Conservation (phyloP, 2,797 vertebrate species). For the Artibeus jamaicensis region DNA sequence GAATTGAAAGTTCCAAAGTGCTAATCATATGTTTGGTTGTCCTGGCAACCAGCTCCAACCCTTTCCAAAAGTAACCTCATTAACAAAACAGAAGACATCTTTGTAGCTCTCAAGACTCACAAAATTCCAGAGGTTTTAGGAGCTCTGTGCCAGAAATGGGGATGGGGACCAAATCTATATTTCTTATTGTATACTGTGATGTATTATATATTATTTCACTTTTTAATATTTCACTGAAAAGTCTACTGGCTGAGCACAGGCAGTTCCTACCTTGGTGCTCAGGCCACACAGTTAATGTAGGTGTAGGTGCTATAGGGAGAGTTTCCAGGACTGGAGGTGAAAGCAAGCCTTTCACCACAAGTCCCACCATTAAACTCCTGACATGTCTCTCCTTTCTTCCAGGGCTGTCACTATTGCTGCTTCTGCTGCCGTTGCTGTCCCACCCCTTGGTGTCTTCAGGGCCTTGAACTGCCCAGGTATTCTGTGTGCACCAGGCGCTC, state of each 20-base stretch:
- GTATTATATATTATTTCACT: not conserved
- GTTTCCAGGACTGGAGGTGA: not conserved
- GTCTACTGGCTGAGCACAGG: not conserved
- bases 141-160: not conserved
- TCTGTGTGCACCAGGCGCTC: not conserved
- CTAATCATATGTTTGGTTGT: not conserved
- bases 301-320: not conserved
- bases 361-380: not conserved
- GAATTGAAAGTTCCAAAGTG: not conserved
- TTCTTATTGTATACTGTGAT: not conserved
- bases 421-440: not conserved
- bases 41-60: not conserved
- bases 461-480: too few species aligned
- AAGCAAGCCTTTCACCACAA: not conserved
- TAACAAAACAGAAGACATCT: not conserved
- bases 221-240: not conserved
- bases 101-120: not conserved
- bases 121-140: not conserved
- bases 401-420: not conserved
- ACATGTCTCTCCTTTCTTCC: not conserved
- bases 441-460: not conserved
- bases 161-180: not conserved
- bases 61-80: not conserved
- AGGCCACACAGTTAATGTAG: not conserved
- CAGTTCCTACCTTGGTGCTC: not conserved